Base-by-base conservation (phyloP, 2,797 vertebrate species). In the Alcedo atthis region DNA sequence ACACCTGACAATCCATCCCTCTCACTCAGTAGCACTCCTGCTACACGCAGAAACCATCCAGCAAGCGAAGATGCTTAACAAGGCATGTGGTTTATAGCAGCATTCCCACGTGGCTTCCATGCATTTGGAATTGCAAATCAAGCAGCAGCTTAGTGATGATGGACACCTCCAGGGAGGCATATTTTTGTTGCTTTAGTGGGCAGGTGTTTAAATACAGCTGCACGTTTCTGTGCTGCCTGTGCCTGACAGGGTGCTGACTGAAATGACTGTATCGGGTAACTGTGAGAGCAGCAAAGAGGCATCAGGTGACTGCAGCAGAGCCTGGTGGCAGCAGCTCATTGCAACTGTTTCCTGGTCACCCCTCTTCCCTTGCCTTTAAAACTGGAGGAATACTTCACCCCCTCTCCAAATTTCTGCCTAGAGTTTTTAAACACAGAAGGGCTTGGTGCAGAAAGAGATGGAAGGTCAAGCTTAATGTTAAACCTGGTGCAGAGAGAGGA, bases 181-280 rank as follows among this genome's bases (percentile, higher is more conserved):
- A 89, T 85, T 93, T 90, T 30, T 37, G 64, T 85, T 94, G 49
- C 81, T 71, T 68, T 87, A 69, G 94, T 81, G 90, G 93, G 93
- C 85, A 93, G 89, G 85, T 93, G 94, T 85, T 96, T 75, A 87
- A 89, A 68, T 87, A 63, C 91, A 93, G 93, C 89, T 85, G 87
- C 80, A 19, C 89, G 94, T 17, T 81, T 90, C 66, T 48, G 76
- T 81, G 42, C 81, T 87, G 87, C 92, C 35, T 79, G 89, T 87
- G 85, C 95, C 91, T 82, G 89, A 73, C 70, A 48, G 75, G 20
- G 75, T 84, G 59, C 81, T 89, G 28, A 35, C 85, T 92, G 63
- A 86, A 88, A 90, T 86, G 67, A 81, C 81, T 1, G 10, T 53
- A 45, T 89, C 79, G 3, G 79, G 46, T 69, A 64, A 40, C 79